phyloP scores from a whole-genome alignment of 1,140 invertebrate genomes.

The Arion vulgaris region DNA sequence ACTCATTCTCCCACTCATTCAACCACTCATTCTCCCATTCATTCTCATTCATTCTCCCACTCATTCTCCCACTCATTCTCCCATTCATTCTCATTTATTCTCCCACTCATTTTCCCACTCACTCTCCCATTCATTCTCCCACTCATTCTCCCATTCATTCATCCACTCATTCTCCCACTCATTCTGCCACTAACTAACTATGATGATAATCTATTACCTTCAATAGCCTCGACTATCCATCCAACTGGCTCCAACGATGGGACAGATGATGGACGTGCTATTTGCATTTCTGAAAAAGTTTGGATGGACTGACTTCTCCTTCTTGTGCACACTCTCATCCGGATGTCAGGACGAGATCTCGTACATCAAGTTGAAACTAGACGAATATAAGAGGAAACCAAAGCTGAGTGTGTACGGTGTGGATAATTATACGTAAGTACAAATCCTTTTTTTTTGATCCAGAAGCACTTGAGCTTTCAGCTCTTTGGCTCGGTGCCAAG shows the following conservation, averaged over 20 bases:
- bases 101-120: not conserved
- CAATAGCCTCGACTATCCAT: constrained; percentile 39
- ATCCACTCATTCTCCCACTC: not conserved
- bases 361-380: constrained; percentile 14
- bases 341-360: constrained; percentile 30
- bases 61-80: not conserved
- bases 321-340: constrained; percentile 29
- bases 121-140: not conserved
- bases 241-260: constrained; percentile 51
- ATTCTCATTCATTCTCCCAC: no score
- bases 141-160: not conserved
- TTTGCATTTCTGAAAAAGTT: constrained; percentile 48
- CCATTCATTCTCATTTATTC: not conserved
- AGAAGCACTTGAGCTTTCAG: no score
- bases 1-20: no score
- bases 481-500: no score
- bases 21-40: no score
- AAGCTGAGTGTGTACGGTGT: constrained; percentile 17
- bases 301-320: constrained; percentile 52
- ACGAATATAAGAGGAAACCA: not conserved
- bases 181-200: not conserved
- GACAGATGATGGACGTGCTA: constrained; percentile 49
- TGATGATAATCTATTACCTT: not conserved
- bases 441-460: no score
- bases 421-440: constrained; percentile 26